Conservation (phyloP, 2,888 invertebrate genomes). For the Morpho achilles region DNA sequence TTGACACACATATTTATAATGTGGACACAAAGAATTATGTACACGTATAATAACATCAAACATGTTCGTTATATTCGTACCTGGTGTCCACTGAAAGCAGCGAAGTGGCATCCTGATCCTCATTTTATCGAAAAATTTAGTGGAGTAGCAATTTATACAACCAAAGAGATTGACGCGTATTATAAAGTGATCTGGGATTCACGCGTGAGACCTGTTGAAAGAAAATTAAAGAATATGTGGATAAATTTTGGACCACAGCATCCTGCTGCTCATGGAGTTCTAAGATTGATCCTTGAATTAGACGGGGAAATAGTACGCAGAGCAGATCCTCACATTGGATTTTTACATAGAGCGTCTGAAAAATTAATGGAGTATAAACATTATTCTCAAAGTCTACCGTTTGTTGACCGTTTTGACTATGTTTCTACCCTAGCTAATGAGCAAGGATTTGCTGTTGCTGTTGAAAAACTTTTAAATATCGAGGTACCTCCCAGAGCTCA, state of each 20-base stretch:
- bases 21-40: constrained; percentile 6
- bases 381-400: constrained; percentile 90
- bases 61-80: constrained; percentile 37
- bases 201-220: constrained; percentile 69
- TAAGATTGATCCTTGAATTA: constrained; percentile 87
- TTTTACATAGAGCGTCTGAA: constrained; percentile 92
- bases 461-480: constrained; percentile 90
- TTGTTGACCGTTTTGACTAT: constrained; percentile 93
- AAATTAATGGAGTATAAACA: constrained; percentile 95
- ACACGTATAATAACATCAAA: constrained; percentile 14
- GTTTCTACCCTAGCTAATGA: constrained; percentile 92
- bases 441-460: constrained; percentile 86
- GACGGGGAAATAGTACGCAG: constrained; percentile 90
- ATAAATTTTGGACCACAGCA: constrained; percentile 95
- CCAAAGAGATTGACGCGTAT: constrained; percentile 58
- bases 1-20: neutral
- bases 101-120: constrained; percentile 83
- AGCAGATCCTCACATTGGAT: constrained; percentile 92
- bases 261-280: constrained; percentile 94
- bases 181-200: constrained; percentile 53
- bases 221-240: constrained; percentile 81
- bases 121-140: constrained; percentile 77
- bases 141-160: constrained; percentile 79
- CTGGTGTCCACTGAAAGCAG: constrained; percentile 34
- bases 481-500: constrained; percentile 88